phyloP scores from a whole-genome alignment of 2,888 invertebrate species.

The Metalampra italica region DNA sequence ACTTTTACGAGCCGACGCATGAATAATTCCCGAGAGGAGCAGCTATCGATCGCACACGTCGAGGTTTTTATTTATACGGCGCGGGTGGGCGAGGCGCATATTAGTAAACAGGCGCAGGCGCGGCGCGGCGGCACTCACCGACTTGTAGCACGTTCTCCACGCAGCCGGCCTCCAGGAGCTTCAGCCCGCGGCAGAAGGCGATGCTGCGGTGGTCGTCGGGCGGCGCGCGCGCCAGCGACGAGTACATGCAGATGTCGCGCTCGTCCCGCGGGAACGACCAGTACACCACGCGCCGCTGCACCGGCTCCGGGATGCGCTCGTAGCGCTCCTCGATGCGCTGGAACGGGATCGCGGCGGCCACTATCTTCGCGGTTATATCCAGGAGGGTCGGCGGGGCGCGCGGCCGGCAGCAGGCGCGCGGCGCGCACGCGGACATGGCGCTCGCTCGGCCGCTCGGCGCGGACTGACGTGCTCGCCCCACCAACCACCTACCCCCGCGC shows the following conservation, averaged over 20 bases:
- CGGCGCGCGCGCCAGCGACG: constrained; percentile 82
- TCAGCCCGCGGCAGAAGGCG: constrained; percentile 92
- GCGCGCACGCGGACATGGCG: constrained; percentile 74
- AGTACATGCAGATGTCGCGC: constrained; percentile 94
- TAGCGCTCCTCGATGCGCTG: constrained; percentile 92
- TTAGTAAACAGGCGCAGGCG: constrained; percentile 78
- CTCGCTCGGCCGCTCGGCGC: constrained; percentile 75
- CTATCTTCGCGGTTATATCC: constrained; percentile 90
- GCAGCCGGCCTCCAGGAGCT: constrained; percentile 88
- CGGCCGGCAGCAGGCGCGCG: constrained; percentile 76
- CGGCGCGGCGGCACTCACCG: constrained; percentile 82
- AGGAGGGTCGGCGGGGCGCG: constrained; percentile 85
- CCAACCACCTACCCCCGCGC: constrained; percentile 23
- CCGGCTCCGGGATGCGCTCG: constrained; percentile 92
- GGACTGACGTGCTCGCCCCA: constrained; percentile 58
- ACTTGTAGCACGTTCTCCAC: constrained; percentile 93
- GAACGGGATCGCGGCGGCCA: constrained; percentile 91
- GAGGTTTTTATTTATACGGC: constrained; percentile 78
- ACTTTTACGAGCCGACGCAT: constrained; percentile 70
- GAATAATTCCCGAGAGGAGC: constrained; percentile 77
- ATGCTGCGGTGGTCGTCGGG: constrained; percentile 87
- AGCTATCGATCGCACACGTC: constrained; percentile 78
- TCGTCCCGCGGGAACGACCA: constrained; percentile 94
- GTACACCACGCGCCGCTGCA: constrained; percentile 91
- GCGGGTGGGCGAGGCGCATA: constrained; percentile 78